Conservation (phyloP, 2,797 vertebrate genomes). For the Hemibagrus guttatus region DNA sequence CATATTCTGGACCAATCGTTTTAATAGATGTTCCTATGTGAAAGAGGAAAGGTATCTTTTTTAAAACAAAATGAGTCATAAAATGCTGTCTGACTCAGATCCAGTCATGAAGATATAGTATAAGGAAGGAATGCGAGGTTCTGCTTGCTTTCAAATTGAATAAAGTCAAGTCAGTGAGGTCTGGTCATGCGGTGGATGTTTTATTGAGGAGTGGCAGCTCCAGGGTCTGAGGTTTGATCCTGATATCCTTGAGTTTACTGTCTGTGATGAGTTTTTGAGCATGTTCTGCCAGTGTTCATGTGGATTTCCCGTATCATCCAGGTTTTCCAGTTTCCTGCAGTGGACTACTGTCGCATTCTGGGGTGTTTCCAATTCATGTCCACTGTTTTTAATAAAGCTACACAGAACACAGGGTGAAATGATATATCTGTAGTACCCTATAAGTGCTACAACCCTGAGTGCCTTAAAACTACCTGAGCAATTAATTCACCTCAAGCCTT, state of each 20-base stretch:
- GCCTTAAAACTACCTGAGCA: neutral
- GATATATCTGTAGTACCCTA: neutral
- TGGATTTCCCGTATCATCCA: neutral
- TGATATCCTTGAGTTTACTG: neutral
- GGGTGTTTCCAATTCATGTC: neutral
- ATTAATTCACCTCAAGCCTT: neutral
- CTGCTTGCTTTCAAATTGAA: conserved; percentile 18
- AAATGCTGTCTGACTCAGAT: conserved; percentile 18
- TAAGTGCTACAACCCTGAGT: neutral
- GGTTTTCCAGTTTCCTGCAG: neutral
- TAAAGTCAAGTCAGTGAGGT: conserved; percentile 23
- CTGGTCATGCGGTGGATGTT: neutral
- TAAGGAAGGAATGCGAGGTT: conserved; percentile 1
- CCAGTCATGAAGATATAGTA: neutral
- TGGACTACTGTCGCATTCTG: no score
- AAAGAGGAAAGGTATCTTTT: conserved; percentile 18
- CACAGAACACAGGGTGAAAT: neutral
- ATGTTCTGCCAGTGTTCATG: neutral
- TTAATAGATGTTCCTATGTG: conserved; percentile 24
- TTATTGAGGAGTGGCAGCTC: neutral
- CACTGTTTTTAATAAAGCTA: neutral
- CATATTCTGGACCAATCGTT: neutral
- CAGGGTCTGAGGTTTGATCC: neutral
- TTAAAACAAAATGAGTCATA: neutral
- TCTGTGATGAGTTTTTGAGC: neutral